Percentiles rank a stretch among this genome's conserved stretches.
These are phyloP conservation scores for Genyomyrus donnyi DNA, from an alignment of 2,113 vertebrate genomes.

Conservation along the genomic window DNA sequence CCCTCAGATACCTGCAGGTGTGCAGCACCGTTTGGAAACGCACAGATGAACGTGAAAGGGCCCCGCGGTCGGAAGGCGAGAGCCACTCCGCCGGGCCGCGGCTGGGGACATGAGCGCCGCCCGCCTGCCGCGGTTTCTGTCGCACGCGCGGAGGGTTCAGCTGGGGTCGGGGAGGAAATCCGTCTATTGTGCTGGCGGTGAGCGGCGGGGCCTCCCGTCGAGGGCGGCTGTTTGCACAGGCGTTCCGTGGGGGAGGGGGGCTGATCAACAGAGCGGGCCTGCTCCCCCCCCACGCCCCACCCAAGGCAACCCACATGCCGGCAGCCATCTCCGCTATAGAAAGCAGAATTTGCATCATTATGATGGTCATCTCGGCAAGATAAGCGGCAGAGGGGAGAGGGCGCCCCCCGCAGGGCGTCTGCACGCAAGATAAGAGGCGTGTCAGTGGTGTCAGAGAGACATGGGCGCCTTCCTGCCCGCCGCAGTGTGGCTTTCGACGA, in stretches of 20 bases:
- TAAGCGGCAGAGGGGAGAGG: neutral
- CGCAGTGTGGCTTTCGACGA: slow-evolving; percentile 3
- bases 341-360: neutral
- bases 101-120: neutral
- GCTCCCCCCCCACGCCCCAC: neutral
- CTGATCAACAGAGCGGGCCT: slow-evolving; percentile 20
- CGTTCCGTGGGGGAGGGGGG: slow-evolving; percentile 1
- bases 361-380: neutral
- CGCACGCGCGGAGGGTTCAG: slow-evolving; percentile 23
- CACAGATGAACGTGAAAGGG: neutral
- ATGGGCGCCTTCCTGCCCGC: neutral
- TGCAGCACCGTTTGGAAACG: neutral
- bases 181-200: slow-evolving; percentile 45
- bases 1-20: neutral
- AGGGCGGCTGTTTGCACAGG: slow-evolving; percentile 25
- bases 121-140: neutral
- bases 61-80: neutral
- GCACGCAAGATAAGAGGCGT: neutral
- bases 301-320: neutral
- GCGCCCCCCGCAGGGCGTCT: neutral
- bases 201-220: slow-evolving; percentile 13
- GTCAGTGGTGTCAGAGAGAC: neutral
- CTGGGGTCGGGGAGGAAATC: slow-evolving; percentile 40
- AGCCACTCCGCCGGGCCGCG: neutral
- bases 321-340: neutral